These are phyloP conservation scores for Chlorodrepanis virens DNA, from an alignment of 2,113 vertebrate species.

Conservation along the genomic window DNA sequence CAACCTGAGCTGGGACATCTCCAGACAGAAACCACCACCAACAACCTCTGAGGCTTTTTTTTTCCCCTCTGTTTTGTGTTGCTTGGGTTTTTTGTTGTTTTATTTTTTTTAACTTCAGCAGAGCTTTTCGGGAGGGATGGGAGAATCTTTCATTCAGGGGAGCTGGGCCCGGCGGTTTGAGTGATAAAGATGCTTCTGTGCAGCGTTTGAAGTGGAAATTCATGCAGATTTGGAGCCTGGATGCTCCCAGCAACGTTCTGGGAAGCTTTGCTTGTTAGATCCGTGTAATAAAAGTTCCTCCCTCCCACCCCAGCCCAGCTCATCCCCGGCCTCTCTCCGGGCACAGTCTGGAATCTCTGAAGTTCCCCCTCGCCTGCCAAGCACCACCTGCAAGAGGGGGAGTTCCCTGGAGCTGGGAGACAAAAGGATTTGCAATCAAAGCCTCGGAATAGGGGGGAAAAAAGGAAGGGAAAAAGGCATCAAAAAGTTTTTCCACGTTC, in stretches of 20 bases:
- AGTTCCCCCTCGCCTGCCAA: background rate
- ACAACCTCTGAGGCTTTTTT: background rate
- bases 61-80: background rate
- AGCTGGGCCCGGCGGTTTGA: background rate
- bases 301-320: background rate
- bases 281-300: background rate
- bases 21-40: background rate
- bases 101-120: background rate
- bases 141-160: background rate
- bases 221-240: conserved; percentile 82
- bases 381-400: background rate
- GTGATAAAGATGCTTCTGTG: conserved; percentile 60
- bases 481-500: background rate
- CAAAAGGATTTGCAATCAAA: conserved; percentile 49
- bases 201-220: conserved; percentile 73
- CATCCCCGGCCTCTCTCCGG: background rate
- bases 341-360: background rate
- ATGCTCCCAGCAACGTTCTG: conserved; percentile 83
- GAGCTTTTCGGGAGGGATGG: background rate
- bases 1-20: background rate
- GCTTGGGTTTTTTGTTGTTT: background rate
- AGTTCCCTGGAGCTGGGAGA: conserved; percentile 33
- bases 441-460: background rate
- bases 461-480: background rate
- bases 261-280: conserved; percentile 73